Base-by-base conservation (phyloP, 2,888 invertebrate species). In the Andricus quercusramuli region DNA sequence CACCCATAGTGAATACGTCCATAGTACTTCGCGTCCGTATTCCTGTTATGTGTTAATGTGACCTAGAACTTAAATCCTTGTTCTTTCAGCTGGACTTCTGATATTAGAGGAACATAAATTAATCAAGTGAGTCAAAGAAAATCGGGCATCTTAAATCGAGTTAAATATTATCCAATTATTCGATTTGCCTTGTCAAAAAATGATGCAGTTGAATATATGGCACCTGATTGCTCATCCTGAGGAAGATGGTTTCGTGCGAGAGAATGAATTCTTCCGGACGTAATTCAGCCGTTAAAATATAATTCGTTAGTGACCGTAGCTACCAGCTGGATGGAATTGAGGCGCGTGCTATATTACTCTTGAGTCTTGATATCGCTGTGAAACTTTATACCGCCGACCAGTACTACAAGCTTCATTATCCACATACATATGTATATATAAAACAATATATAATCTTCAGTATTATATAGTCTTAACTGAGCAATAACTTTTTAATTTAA, bases 361-460 rank as follows among this genome's bases (percentile, higher is more conserved):
- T 88, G 89, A 85, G 84, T 85, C 85, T 88, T 88, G 89, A 88
- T 89, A 89, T 85, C 86, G 88, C 85, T 89, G 89, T 89, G 88
- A 89, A 88, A 88, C 85, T 82, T 86, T 86, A 89, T 85, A 86
- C 85, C 84, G 86, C 85, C 87, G 87, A 82, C 85, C 85, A 84
- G 85, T 86, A 84, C 83, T 47, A 29, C 74, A 56, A 79, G 68
- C 76, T 79, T 77, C 62, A 67, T 78, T 79, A 79, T 77, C 64
- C 76, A 56, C 68, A 29, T 70, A 70, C 74, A 51, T 32, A 51
- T 25, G 25, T 29, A 51, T 51, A 70, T 29, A 37, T 51, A 51
- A 25, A 70, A 20, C 29, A 51, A 25, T 70, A 70, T 32, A 29
- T 47, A 70, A 70, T 51, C 51, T 70, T 25, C 51, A 70, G 22